Percentiles rank a stretch among this genome's conserved stretches.
Evolutionary conservation across 2,888 invertebrate species (phyloP).

Genomic region (Drosophila birchii): DNA sequence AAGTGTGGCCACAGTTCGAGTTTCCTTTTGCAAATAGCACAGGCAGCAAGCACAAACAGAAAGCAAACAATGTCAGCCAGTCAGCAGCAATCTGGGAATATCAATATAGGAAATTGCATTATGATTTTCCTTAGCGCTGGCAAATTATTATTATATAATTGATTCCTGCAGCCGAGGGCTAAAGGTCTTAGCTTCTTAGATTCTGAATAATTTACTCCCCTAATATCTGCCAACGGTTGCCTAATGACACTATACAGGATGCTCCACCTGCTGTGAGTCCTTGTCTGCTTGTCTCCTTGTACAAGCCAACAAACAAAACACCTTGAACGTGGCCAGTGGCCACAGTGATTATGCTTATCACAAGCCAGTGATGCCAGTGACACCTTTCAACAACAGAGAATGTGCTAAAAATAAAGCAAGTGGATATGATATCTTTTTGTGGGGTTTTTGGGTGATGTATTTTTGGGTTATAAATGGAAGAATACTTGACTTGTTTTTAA

Average conservation of each 20-base stretch:
- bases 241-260: conserved; percentile 58
- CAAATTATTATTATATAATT: conserved; percentile 40
- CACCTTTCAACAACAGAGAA: conserved; percentile 1
- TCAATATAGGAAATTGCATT: conserved; percentile 59
- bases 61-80: conserved; percentile 49
- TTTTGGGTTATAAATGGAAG: neutral
- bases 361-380: conserved; percentile 15
- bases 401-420: neutral
- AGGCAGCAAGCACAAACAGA: conserved; percentile 21
- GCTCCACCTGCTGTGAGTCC: neutral
- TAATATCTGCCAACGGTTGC: conserved; percentile 63
- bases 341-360: conserved; percentile 45
- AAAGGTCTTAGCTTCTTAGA: conserved; percentile 1
- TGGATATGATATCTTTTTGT: neutral
- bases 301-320: conserved; percentile 62
- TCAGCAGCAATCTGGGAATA: conserved; percentile 41
- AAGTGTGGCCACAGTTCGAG: conserved; percentile 35
- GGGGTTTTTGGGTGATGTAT: neutral
- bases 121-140: conserved; percentile 25
- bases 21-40: conserved; percentile 2
- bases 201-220: conserved; percentile 69
- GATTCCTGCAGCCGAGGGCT: conserved; percentile 3
- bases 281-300: conserved; percentile 4
- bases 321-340: conserved; percentile 41
- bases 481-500: neutral